Conservation (phyloP, 37 sponge, comb jelly and placozoan species). For the Oscarella lobularis region DNA sequence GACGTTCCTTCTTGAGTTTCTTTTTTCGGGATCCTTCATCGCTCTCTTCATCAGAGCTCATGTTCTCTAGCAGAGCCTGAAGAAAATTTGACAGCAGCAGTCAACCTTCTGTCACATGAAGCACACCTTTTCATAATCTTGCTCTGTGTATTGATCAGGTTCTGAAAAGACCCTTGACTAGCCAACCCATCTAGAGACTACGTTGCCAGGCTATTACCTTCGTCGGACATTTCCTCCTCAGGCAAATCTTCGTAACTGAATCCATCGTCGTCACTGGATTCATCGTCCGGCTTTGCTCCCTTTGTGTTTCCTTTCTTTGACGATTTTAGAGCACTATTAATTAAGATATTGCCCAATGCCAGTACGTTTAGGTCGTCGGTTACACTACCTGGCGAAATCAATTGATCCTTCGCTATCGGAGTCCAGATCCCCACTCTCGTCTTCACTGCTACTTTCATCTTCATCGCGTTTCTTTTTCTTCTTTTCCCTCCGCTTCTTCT, state of each 20-base stretch:
- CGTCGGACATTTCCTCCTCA: not conserved
- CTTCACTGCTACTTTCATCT: not conserved
- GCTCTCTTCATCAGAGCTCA: conserved; percentile 32
- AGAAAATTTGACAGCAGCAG: not conserved
- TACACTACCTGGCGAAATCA: not conserved
- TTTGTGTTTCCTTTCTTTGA: not conserved
- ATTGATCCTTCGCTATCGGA: not conserved
- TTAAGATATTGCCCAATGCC: not conserved
- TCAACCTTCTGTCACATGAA: not conserved
- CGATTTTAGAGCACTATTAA: not conserved
- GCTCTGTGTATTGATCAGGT: conserved; percentile 10
- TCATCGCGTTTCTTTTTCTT: no score
- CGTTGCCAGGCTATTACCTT: not conserved
- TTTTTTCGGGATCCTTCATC: conserved; percentile 8
- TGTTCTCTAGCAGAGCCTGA: conserved; percentile 47
- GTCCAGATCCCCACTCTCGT: not conserved
- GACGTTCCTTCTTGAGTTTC: conserved; percentile 10
- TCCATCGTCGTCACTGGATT: not conserved
- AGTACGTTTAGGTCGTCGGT: not conserved
- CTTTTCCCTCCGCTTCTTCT: no score
- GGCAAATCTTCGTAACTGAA: not conserved
- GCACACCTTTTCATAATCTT: conserved; percentile 5
- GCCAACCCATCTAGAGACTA: not conserved
- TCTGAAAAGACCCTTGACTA: not conserved
- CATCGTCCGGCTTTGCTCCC: not conserved